phyloP scores from a whole-genome alignment of 2,113 vertebrate species.

The Ceyx cyanopectus region DNA sequence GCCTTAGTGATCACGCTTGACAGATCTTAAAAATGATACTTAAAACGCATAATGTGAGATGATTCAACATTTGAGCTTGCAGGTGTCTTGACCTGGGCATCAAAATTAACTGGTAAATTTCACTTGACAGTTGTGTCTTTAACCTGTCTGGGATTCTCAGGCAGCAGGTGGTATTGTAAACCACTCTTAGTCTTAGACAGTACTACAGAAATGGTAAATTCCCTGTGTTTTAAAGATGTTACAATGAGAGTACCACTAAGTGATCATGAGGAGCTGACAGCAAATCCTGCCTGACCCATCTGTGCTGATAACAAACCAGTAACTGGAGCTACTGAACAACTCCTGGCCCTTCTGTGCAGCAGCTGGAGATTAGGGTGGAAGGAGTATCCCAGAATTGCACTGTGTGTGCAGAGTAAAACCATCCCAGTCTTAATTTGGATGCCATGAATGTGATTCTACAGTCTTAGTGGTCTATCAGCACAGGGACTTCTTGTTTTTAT shows the following conservation, averaged over 20 bases:
- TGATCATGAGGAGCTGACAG: not conserved
- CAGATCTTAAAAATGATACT: no score
- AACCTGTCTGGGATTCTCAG: not conserved
- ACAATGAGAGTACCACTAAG: not conserved
- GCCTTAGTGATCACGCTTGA: no score
- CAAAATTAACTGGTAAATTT: not conserved
- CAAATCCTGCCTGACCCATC: not conserved
- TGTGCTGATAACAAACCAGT: not conserved
- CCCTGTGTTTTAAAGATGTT: not conserved
- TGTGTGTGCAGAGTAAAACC: no score
- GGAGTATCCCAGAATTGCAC: no score
- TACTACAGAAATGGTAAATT: not conserved
- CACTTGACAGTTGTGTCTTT: not conserved
- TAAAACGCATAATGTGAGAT: no score
- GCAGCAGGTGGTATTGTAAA: not conserved
- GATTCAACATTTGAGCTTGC: not conserved
- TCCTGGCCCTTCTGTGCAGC: not conserved
- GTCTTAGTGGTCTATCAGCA: no score
- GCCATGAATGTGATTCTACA: no score
- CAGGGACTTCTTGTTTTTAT: no score
- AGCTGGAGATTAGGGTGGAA: not conserved
- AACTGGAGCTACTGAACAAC: not conserved
- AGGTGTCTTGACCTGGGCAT: not conserved
- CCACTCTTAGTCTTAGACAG: not conserved
- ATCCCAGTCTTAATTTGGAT: no score